Base-by-base conservation (phyloP, 2,113 vertebrate genomes). In the Aspiorhynchus laticeps region DNA sequence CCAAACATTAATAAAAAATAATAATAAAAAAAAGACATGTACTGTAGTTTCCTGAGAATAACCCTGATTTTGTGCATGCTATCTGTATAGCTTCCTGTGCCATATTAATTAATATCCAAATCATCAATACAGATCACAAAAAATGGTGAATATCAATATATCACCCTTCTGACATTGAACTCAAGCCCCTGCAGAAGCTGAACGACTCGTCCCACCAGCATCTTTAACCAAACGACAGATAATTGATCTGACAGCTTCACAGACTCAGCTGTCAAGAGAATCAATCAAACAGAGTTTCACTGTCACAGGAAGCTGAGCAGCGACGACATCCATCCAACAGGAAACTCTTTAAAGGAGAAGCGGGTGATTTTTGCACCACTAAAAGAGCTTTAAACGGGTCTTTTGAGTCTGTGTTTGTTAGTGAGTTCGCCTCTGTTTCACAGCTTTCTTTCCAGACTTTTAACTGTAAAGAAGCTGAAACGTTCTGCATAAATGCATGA, bases 201-300 rank as follows among this genome's bases (percentile, higher is more conserved):
- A 67, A 69, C 63, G 7, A 33, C 21, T 31, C 15, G 8, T 24
- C 41, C 59, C 63, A 14, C 10, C 80, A 67, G 41, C 41, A 12
- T 83, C 17, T 28, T 69, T 19, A 80, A 80, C 9, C 63, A 51
- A 31, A 83, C 43, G 5, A 24, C 26, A 31, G 63, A 83, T 67
- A 67, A 83, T 83, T 33, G 5, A 33, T 69, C 10, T 83, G 80
- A 83, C 61, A 69, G 61, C 59, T n/a, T 19, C 80, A 69, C 63
- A 24, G 41, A 83, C 80, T 67, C 80, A 46, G 17, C 59, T 46
- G 61, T 82, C 80, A 69, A 48, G 80, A 67, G n/a, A 82, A 67
- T 82, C 61, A 69, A 82, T 82, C 80, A 82, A 17, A 48, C 7
- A 0, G 24, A 67, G 36, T 82, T 67, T 82, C 36, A 82, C 36